Base-by-base conservation (phyloP, 1,140 invertebrate species). In the Papilio dardanus region DNA sequence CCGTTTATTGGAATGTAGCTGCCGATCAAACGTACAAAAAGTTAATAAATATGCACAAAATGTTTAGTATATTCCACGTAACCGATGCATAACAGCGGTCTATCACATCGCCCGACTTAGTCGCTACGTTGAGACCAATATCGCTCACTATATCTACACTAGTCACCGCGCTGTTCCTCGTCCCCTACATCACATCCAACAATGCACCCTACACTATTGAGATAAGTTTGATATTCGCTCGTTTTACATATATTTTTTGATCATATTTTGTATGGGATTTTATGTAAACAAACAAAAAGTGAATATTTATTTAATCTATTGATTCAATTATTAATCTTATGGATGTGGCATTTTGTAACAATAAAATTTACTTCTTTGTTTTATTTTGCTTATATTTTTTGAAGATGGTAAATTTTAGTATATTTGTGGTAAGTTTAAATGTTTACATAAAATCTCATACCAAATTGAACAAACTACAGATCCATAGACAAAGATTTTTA, bases 61-160 rank as follows among this genome's bases (percentile, higher is more conserved):
- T 67, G 69, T 40, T 58, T 46, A 62, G 74, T 81, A 77, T 77
- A 67, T 78, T 76, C 71, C 76, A 80, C 77, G 76, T 79, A 75
- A 74, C 54, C 71, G 54, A 54, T 31, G 69, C 71, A 82, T 77
- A 78, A 83, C 78, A 82, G 77, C 79, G 74, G 68, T 81, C 82
- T 82, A 85, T 88, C 84, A 86, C 83, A 88, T 80, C 77, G 81
- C 79, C 81, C 81, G 86, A 86, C 85, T 84, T 86, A 83, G 83
- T 87, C 83, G 83, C 81, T 89, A 86, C 35, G 81, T 86, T 89
- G 85, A 89, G 87, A 89, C 86, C 86, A 86, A 87, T 81, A 71
- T 81, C 86, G 75, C 75, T 82, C 82, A 81, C 79, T 80, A 79
- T 50, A 82, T 71, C 40, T 76, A 76, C 67, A 77, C 74, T 77